Base-by-base conservation (phyloP, 64 coral and sea anemone species). In the Montipora foliosa region DNA sequence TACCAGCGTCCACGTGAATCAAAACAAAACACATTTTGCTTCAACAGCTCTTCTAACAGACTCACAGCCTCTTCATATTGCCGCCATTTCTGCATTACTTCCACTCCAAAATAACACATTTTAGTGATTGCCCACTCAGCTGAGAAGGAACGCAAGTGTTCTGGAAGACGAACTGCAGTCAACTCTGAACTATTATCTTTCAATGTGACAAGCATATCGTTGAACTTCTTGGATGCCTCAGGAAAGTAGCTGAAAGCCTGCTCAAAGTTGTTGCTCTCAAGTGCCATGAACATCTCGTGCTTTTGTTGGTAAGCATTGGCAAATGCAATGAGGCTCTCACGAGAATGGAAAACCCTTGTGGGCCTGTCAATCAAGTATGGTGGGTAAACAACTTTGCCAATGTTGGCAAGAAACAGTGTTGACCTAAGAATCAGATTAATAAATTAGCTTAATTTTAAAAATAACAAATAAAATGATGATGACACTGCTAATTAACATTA, bases 91-190 rank as follows among this genome's bases (percentile, higher is more conserved):
- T 99, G 98, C n/a, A 99, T 60, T 14, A 99, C 87, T 47, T 99
- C 98, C n/a, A 99, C 98, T 5, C 98, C 98, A 80, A 78, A 81
- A 72, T 89, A 99, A 47, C 92, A 99, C 98, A 99, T 96, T 50
- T 95, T 94, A 44, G 98, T 99, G 89, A 94, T 82, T 1, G 96
- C 92, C 92, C 95, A 99, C 53, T 94, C 86, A 25, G 88, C 71
- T 67, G 95, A 87, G 75, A 99, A 99, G 74, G 95, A 89, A 21
- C 98, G 89, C 50, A 99, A 53, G 67, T 99, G 97, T 6, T 89
- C 78, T 16, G 97, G 94, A 16, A 99, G 72, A 47, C 24, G 49
- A 24, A 55, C 51, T 87, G 44, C 82, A 22, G 64, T 6, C 0
- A 71, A 16, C 16, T 22, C 71, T 12, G 24, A 13, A 29, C 6